A percentile compares a stretch with the other conserved stretches of the same genome.
Evolutionary conservation across 1,140 invertebrate genomes (phyloP).

Genomic region (Drosophila nasuta): DNA sequence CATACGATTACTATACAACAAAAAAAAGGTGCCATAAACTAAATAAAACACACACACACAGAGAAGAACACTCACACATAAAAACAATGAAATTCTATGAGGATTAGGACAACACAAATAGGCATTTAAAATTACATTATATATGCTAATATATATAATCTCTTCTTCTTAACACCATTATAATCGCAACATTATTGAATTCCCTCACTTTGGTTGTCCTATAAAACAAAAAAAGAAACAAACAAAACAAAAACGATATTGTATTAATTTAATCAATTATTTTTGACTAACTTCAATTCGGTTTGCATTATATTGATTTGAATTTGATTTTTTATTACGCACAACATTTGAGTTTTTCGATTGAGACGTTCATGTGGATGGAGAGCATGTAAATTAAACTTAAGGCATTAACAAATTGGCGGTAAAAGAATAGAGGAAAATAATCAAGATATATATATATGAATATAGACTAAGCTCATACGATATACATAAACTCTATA

Average conservation of each 20-base stretch:
- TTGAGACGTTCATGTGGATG: conserved; percentile 17
- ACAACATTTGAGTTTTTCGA: conserved; percentile 31
- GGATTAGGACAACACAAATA: conserved; percentile 77
- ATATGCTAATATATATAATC: conserved; percentile 37
- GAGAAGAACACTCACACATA: too few species aligned
- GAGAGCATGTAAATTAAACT: conserved; percentile 21
- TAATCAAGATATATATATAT: conserved; percentile 32
- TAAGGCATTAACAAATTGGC: conserved; percentile 31
- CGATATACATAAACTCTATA: conserved; percentile 31
- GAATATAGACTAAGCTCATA: conserved; percentile 30
- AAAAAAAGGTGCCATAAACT: conserved; percentile 52
- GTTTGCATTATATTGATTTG: conserved; percentile 1
- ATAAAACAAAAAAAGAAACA: conserved; percentile 34
- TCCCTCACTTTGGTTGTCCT: conserved; percentile 43
- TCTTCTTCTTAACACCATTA: conserved; percentile 21
- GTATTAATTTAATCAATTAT: conserved; percentile 29
- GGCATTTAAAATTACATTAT: conserved; percentile 68
- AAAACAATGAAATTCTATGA: conserved; percentile 49
- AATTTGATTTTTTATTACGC: conserved; percentile 23
- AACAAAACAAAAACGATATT: conserved; percentile 17
- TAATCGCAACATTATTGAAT: conserved; percentile 31
- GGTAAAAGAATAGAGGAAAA: conserved; percentile 14
- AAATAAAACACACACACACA: conserved; percentile 50
- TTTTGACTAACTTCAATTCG: conserved; percentile 16
- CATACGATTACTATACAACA: conserved; percentile 41